Evolutionary conservation across 2,888 invertebrate genomes (phyloP).

Genomic region (Nineta flava): DNA sequence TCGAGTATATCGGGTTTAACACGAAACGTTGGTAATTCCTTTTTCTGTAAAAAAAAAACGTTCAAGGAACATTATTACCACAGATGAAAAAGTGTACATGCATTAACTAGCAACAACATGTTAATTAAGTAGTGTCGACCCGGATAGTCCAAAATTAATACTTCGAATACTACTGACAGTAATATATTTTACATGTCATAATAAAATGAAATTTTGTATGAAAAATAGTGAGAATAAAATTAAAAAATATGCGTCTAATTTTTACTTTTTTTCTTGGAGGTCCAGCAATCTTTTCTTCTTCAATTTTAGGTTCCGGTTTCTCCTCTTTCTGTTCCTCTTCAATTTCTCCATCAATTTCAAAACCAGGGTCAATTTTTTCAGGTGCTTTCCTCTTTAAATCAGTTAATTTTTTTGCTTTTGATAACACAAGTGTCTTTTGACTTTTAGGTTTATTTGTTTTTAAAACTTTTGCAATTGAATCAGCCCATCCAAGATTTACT

Average conservation of each 20-base stretch:
- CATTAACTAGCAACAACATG: too few relatives aligned
- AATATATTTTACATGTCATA: too few relatives aligned
- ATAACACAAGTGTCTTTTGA: conserved; percentile 58
- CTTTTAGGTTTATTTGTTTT: conserved; percentile 56
- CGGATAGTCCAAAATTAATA: too few relatives aligned
- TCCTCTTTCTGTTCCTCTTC: conserved; percentile 29
- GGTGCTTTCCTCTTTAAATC: conserved; percentile 33
- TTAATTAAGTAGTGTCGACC: too few relatives aligned
- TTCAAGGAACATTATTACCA: too few relatives aligned
- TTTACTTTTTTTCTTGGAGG: conserved; percentile 16
- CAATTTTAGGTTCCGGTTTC: conserved; percentile 6
- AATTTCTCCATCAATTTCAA: conserved; percentile 50
- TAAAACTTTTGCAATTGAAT: conserved; percentile 66
- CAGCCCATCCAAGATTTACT: conserved; percentile 62
- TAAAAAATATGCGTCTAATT: too few relatives aligned
- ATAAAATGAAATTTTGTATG: too few relatives aligned
- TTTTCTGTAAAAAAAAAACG: conserved; percentile 33
- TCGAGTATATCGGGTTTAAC: conserved; percentile 62
- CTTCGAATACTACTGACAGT: too few relatives aligned
- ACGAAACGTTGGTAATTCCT: conserved; percentile 45
- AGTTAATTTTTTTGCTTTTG: conserved; percentile 60
- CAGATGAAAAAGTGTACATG: too few relatives aligned
- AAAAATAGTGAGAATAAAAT: too few relatives aligned
- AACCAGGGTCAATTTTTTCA: conserved; percentile 28
- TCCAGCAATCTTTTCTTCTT: conserved; percentile 11